A percentile compares a stretch with the other conserved stretches of the same genome.
These are phyloP conservation scores for Erpetoichthys calabaricus DNA, from an alignment of 2,797 vertebrate genomes.

Conservation along the genomic window DNA sequence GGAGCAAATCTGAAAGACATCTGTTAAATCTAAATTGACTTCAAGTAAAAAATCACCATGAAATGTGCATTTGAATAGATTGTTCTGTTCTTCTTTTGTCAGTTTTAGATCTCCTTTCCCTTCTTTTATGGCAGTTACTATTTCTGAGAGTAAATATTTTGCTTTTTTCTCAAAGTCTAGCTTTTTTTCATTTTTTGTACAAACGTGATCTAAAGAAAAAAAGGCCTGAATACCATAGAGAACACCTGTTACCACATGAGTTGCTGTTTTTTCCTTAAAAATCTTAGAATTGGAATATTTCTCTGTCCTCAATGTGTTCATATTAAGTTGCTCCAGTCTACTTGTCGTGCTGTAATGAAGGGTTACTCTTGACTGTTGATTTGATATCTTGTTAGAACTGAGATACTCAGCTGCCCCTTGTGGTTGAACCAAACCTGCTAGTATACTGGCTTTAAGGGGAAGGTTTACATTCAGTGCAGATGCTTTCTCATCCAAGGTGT, in stretches of 20 bases:
- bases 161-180: neutral
- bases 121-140: accelerated
- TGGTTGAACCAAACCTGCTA: neutral
- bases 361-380: neutral
- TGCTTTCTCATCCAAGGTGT: neutral
- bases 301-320: neutral
- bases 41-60: slow-evolving; percentile 7
- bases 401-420: neutral
- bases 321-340: slow-evolving; percentile 1
- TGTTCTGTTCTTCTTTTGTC: neutral
- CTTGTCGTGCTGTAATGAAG: slow-evolving; percentile 5
- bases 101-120: accelerated
- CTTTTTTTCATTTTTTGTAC: neutral
- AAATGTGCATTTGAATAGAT: slow-evolving; percentile 11
- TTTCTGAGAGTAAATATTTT: neutral
- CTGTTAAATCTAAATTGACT: slow-evolving; percentile 8
- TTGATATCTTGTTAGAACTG: neutral
- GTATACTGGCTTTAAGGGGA: slow-evolving; percentile 6
- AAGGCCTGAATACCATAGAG: slow-evolving; percentile 14
- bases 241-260: slow-evolving; percentile 15
- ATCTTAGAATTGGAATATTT: neutral
- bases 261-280: slow-evolving; percentile 6
- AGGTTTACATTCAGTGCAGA: neutral
- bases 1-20: slow-evolving; percentile 16
- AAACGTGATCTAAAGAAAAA: slow-evolving; percentile 4